phyloP scores from a whole-genome alignment of 2,888 invertebrate species.

The Helicoverpa assulta region DNA sequence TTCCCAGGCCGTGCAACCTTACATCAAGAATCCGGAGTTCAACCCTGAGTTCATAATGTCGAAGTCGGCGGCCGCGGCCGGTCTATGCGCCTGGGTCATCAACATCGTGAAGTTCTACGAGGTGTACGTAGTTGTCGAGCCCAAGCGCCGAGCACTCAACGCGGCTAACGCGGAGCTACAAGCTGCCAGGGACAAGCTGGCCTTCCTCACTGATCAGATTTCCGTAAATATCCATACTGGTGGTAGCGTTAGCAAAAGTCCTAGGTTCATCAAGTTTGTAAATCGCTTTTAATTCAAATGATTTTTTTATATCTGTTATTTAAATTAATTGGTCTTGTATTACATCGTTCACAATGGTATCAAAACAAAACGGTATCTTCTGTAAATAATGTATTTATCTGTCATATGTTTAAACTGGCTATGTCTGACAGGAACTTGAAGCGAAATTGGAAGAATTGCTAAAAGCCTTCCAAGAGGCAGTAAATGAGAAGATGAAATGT shows the following conservation, averaged over 20 bases:
- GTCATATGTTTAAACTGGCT: no score
- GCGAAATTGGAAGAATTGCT: conserved; percentile 93
- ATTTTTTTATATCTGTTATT: no score
- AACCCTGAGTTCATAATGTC: conserved; percentile 94
- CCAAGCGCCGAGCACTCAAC: conserved; percentile 95
- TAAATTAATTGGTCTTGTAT: no score
- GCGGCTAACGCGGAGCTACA: conserved; percentile 96
- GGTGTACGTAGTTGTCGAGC: conserved; percentile 97
- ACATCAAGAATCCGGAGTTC: conserved; percentile 94
- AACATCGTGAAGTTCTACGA: conserved; percentile 97
- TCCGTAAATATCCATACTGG: conserved; percentile 77
- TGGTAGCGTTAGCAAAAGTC: background rate
- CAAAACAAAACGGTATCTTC: no score
- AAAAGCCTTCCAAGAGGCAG: conserved; percentile 96
- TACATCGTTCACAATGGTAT: no score
- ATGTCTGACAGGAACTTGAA: conserved; percentile 91
- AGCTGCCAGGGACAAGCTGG: conserved; percentile 94
- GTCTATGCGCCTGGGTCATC: conserved; percentile 98
- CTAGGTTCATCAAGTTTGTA: no score
- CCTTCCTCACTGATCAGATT: conserved; percentile 93
- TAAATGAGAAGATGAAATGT: conserved; percentile 96
- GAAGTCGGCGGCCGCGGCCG: conserved; percentile 97
- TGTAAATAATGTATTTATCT: no score
- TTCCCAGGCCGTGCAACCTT: conserved; percentile 87
- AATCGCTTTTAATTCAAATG: no score